phyloP scores from a whole-genome alignment of 2,113 vertebrate species.

The Eolophus roseicapilla region DNA sequence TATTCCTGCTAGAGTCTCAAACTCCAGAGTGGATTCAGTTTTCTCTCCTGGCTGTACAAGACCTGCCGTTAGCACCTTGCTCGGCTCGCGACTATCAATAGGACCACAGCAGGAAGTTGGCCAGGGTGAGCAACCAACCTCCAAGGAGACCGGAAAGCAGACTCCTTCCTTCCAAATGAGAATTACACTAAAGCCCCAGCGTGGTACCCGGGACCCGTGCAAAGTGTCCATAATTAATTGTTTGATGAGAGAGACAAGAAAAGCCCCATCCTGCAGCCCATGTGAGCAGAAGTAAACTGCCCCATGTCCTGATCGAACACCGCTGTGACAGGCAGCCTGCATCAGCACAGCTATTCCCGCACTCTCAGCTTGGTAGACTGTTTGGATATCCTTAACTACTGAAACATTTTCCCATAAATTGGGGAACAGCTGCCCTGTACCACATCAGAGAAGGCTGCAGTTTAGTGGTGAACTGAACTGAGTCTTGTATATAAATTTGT shows the following conservation, averaged over 20 bases:
- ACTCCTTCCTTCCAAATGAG: background rate
- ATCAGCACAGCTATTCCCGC: background rate
- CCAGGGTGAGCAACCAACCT: background rate
- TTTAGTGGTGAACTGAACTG: background rate
- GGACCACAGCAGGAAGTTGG: background rate
- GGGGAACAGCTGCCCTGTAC: background rate
- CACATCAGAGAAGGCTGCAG: conserved; percentile 9
- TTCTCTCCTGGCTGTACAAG: background rate
- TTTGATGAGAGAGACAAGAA: background rate
- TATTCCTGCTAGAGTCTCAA: background rate
- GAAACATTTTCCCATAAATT: background rate
- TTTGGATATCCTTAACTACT: background rate
- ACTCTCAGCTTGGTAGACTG: background rate
- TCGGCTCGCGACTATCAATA: background rate
- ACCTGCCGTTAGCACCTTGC: background rate
- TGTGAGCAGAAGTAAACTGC: background rate
- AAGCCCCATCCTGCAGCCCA: background rate
- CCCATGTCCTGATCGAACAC: background rate
- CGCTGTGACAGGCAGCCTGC: background rate
- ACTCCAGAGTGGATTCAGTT: background rate
- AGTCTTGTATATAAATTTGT: background rate
- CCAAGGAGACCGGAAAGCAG: background rate
- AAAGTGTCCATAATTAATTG: background rate
- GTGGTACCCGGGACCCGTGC: rapidly evolving
- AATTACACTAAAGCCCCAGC: background rate